Evolutionary conservation across 2,113 vertebrate genomes (phyloP).

Genomic region (Urocitellus parryii): DNA sequence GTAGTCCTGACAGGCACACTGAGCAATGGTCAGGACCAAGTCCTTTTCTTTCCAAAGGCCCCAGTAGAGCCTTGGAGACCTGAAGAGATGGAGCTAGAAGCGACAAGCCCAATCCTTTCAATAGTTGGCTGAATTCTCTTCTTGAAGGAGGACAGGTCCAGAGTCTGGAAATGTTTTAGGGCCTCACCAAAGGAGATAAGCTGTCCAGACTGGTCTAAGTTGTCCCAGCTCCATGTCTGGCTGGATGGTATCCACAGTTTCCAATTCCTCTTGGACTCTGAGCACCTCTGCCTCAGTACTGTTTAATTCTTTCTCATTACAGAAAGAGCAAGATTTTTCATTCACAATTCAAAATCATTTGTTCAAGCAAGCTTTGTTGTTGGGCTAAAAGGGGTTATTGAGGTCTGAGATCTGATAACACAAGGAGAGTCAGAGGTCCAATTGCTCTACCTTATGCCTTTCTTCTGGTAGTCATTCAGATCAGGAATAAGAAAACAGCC

Average conservation of each 20-base stretch:
- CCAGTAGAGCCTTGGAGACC: slow-evolving; percentile 89
- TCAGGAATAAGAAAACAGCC: slow-evolving; percentile 64
- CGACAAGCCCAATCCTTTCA: slow-evolving; percentile 87
- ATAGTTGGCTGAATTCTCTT: slow-evolving; percentile 90
- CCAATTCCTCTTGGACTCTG: slow-evolving; percentile 93
- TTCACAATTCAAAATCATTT: slow-evolving; percentile 70
- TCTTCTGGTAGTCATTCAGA: slow-evolving; percentile 36
- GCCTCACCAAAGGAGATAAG: slow-evolving; percentile 95
- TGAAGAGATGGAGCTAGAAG: slow-evolving; percentile 86
- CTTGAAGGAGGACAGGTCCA: slow-evolving; percentile 91
- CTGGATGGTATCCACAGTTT: slow-evolving; percentile 91
- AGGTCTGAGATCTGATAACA: slow-evolving; percentile 29
- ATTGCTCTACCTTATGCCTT: neutral
- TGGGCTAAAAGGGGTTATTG: neutral
- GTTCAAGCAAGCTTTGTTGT: slow-evolving; percentile 41
- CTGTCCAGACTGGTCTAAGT: slow-evolving; percentile 75
- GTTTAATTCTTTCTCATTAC: slow-evolving; percentile 49
- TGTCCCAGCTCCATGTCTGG: slow-evolving; percentile 87
- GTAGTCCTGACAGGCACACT: slow-evolving; percentile 89
- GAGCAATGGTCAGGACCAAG: slow-evolving; percentile 94
- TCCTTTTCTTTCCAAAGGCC: slow-evolving; percentile 93
- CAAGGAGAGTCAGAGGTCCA: neutral
- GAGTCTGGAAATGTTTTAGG: slow-evolving; percentile 95
- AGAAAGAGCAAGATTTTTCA: slow-evolving; percentile 59
- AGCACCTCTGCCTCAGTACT: slow-evolving; percentile 90